These are phyloP conservation scores for Plagiodera versicolora DNA, from an alignment of 2,888 invertebrate genomes.

Conservation along the genomic window DNA sequence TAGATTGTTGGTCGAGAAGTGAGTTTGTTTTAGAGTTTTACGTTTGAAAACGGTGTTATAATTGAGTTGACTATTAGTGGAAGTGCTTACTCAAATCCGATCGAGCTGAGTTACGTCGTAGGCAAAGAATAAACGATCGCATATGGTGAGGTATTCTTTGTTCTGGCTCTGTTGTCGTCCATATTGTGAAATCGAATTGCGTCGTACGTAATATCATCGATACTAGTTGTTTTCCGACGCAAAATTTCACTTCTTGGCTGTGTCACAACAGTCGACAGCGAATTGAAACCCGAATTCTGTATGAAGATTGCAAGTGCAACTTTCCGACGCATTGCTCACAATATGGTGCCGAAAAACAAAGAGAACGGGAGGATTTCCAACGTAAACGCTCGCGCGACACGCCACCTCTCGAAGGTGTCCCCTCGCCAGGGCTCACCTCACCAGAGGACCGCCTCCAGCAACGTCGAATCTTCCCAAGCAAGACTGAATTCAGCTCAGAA, in stretches of 20 bases:
- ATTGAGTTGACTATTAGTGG: conserved; percentile 37
- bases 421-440: conserved; percentile 25
- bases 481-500: conserved; percentile 37
- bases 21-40: conserved; percentile 44
- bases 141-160: conserved; percentile 48
- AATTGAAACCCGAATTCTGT: conserved; percentile 17
- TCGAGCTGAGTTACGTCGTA: conserved; percentile 20
- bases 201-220: conserved; percentile 35
- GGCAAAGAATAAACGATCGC: conserved; percentile 30
- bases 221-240: conserved; percentile 44
- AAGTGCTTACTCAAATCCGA: conserved; percentile 29
- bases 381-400: conserved; percentile 23
- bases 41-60: conserved; percentile 44
- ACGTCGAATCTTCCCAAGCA: conserved; percentile 27
- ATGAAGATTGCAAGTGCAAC: conserved; percentile 28
- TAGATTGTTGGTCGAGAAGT: conserved; percentile 26
- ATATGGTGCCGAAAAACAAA: conserved; percentile 48
- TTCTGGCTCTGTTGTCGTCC: conserved; percentile 50
- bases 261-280: conserved; percentile 43
- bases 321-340: conserved; percentile 23
- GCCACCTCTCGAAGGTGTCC: conserved; percentile 27
- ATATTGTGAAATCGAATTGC: conserved; percentile 50
- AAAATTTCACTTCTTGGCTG: conserved; percentile 50
- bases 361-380: conserved; percentile 39
- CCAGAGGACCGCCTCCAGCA: conserved; percentile 29